These are phyloP conservation scores for Ceratina australensis DNA, from an alignment of 1,140 invertebrate genomes.

Conservation along the genomic window DNA sequence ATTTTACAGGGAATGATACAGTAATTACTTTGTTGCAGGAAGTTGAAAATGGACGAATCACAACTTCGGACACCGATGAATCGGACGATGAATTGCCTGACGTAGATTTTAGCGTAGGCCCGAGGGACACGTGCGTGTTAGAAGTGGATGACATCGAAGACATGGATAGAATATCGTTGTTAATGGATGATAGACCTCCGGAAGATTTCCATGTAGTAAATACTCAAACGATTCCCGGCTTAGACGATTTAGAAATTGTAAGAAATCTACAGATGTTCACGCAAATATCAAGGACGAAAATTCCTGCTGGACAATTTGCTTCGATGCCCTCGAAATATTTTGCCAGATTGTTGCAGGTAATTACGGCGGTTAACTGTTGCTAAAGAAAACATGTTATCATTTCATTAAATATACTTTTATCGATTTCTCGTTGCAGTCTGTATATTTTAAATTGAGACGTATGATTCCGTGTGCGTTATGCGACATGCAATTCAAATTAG, in stretches of 20 bases:
- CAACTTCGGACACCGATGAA: conserved; percentile 83
- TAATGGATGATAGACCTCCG: conserved; percentile 89
- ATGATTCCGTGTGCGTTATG: conserved; percentile 91
- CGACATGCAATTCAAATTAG: conserved; percentile 88
- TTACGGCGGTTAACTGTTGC: background rate
- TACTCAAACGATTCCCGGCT: conserved; percentile 88
- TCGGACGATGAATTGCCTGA: conserved; percentile 88
- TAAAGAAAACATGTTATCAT: background rate
- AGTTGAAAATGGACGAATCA: conserved; percentile 72
- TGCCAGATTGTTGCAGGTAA: conserved; percentile 83
- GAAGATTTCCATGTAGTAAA: conserved; percentile 92
- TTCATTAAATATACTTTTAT: background rate
- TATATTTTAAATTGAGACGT: conserved; percentile 91
- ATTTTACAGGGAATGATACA: background rate
- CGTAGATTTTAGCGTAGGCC: conserved; percentile 87
- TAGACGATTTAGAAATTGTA: conserved; percentile 84
- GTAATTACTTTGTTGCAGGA: conserved; percentile 65
- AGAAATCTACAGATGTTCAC: conserved; percentile 93
- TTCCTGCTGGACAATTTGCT: conserved; percentile 79
- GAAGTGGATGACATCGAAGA: conserved; percentile 95
- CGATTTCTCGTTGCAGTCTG: conserved; percentile 81
- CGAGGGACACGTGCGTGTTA: conserved; percentile 91
- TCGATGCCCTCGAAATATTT: conserved; percentile 83
- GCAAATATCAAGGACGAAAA: conserved; percentile 88
- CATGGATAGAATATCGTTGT: conserved; percentile 87